Base-by-base conservation (phyloP, 2,888 invertebrate genomes). In the Lordiphosa fenestrarum region DNA sequence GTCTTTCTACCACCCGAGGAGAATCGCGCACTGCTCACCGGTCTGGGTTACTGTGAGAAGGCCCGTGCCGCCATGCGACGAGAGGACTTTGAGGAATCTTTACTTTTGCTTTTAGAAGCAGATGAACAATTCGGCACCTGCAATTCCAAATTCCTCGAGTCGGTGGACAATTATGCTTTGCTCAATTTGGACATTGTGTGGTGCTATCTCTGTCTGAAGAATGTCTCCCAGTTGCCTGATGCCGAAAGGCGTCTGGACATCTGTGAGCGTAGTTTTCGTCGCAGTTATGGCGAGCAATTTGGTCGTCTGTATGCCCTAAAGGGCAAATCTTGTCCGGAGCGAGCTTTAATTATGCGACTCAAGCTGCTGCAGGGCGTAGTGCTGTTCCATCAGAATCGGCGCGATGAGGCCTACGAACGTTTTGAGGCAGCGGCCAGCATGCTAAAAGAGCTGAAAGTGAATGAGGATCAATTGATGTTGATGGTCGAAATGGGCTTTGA, bases 131-230 rank as follows among this genome's bases (percentile, higher is more conserved):
- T 94, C 82, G 91, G 91, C 91, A 71, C 73, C 0, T 89, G 89
- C 53, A 74, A 87, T 49, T 88, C 89, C 0, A 77, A 86, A 19
- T 85, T 89, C 48, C 90, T 96, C 30, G 91, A 93, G 56, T 89
- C 91, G 0, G 95, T 95, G 7, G 96, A 96, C 89, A 96, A 96
- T 89, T 95, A 94, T 89, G 96, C 94, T 0, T 90, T 96, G 4
- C 91, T 96, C 33, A 95, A 95, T 89, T 90, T 96, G 81, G 96
- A 96, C 89, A 94, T 96, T 66, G 94, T 95, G n/a, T 96, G 96
- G 96, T 95, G 96, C 88, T 96, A 96, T 90, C 91, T 96, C 50
- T 93, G 94, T 80, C 91, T 96, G 21, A 89, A 88, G 92, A 93
- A 87, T 85, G 91, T 96, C 36, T 90, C 92, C 0, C 93, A 94